phyloP scores from a whole-genome alignment of 2,797 vertebrate species.

The Dendrocincla tyrannina region DNA sequence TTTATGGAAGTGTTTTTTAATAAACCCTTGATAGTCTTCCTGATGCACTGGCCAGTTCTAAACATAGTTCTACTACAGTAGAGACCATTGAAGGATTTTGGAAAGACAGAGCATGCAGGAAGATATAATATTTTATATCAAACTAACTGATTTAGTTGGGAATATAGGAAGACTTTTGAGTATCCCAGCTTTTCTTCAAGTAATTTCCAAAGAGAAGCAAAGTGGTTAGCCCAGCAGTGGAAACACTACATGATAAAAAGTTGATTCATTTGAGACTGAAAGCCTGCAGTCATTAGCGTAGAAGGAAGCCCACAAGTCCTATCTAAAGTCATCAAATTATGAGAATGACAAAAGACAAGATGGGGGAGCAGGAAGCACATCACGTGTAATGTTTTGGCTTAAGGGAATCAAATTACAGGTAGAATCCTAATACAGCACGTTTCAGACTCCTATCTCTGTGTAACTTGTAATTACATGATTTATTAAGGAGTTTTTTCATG shows the following conservation, averaged over 20 bases:
- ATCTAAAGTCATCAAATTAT: not conserved
- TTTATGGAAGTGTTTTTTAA: not conserved
- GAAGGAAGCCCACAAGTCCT: not conserved
- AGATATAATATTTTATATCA: not conserved
- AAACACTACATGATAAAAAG: not conserved
- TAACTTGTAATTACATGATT: conserved; percentile 46
- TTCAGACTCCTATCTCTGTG: conserved; percentile 17
- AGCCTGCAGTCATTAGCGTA: not conserved
- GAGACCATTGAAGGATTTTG: not conserved
- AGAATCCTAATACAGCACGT: not conserved
- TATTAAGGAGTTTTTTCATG: conserved; percentile 30
- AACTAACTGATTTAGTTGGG: not conserved
- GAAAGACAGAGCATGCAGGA: not conserved
- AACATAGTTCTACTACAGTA: not conserved
- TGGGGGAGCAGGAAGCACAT: not conserved
- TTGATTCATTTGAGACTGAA: not conserved
- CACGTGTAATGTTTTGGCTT: not conserved
- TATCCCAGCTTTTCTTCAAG: not conserved
- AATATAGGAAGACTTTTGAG: not conserved
- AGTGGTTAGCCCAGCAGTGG: not conserved
- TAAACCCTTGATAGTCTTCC: not conserved
- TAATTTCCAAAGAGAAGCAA: not conserved
- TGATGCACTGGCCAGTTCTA: not conserved
- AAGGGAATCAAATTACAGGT: not conserved
- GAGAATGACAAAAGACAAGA: not conserved